phyloP scores from a whole-genome alignment of 2,797 vertebrate genomes.

The Cetoscarus ocellatus region DNA sequence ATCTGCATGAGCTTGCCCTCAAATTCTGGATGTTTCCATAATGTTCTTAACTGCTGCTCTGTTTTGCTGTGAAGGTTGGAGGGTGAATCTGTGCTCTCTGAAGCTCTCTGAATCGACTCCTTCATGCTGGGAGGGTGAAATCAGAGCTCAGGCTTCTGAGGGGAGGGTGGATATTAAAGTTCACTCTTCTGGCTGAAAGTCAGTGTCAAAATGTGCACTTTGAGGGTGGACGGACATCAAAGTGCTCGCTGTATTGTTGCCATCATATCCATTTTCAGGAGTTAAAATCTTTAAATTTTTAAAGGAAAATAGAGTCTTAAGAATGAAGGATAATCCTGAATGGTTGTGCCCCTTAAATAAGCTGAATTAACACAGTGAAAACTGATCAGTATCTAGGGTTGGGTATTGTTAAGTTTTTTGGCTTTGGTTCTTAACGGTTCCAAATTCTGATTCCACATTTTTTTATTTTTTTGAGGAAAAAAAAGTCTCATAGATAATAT shows the following conservation, averaged over 20 bases:
- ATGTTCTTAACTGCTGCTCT: constrained; percentile 17
- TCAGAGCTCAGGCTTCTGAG: constrained; percentile 51
- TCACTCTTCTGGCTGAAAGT: constrained; percentile 36
- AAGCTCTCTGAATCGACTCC: constrained; percentile 21
- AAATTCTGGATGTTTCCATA: constrained; percentile 4
- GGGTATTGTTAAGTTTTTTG: too few species aligned
- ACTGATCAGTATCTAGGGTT: too few species aligned
- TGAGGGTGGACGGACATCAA: constrained; percentile 40
- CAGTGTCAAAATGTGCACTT: constrained; percentile 36
- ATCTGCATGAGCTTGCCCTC: background rate
- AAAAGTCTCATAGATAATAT: too few species aligned
- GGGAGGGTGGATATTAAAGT: constrained; percentile 31
- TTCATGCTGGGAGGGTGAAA: constrained; percentile 45
- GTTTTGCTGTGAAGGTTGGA: constrained; percentile 7
- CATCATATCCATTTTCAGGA: constrained; percentile 11
- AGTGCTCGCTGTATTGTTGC: constrained; percentile 9
- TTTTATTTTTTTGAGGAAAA: too few species aligned
- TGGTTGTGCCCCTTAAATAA: too few species aligned
- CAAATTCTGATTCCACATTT: too few species aligned
- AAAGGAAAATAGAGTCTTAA: too few species aligned
- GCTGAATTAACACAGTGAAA: too few species aligned
- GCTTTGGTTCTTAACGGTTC: too few species aligned
- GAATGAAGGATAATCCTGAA: too few species aligned
- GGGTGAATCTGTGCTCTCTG: constrained; percentile 34
- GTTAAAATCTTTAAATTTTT: too few species aligned